Percentiles rank a stretch among this genome's conserved stretches.
These are phyloP conservation scores for Nettapus auritus DNA, from an alignment of 2,113 vertebrate genomes.

Conservation along the genomic window DNA sequence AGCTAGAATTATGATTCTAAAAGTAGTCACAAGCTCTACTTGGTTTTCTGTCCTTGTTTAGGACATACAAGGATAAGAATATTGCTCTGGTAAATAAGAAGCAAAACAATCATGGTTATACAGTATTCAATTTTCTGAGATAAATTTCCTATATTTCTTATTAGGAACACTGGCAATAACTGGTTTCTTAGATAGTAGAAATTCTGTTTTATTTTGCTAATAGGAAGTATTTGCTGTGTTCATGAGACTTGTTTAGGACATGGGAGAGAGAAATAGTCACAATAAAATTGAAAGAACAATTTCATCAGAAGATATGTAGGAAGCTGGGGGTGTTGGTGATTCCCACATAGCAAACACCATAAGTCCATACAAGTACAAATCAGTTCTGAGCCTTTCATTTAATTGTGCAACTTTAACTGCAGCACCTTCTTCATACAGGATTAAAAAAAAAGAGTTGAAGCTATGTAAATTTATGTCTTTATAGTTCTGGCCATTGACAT, in stretches of 20 bases:
- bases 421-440: not conserved
- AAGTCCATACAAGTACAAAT: not conserved
- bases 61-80: not conserved
- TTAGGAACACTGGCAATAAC: not conserved
- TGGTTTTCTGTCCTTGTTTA: not conserved
- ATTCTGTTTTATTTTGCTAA: not conserved
- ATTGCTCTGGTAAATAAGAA: not conserved
- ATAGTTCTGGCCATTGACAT: not conserved
- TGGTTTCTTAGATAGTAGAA: not conserved
- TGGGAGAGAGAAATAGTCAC: not conserved
- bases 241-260: not conserved
- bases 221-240: not conserved
- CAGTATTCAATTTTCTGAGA: not conserved
- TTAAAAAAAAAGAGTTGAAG: not conserved
- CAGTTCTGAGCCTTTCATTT: not conserved
- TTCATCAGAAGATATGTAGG: not conserved
- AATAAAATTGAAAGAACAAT: not conserved
- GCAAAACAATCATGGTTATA: not conserved
- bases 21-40: constrained; percentile 7
- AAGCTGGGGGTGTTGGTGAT: not conserved
- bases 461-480: not conserved
- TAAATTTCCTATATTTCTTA: not conserved
- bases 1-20: not conserved
- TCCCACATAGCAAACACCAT: not conserved
- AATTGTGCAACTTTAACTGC: not conserved